Percentiles rank a stretch among this genome's conserved stretches.
Conservation (phyloP, 2,113 vertebrate species). For the Capricornis sumatraensis region DNA sequence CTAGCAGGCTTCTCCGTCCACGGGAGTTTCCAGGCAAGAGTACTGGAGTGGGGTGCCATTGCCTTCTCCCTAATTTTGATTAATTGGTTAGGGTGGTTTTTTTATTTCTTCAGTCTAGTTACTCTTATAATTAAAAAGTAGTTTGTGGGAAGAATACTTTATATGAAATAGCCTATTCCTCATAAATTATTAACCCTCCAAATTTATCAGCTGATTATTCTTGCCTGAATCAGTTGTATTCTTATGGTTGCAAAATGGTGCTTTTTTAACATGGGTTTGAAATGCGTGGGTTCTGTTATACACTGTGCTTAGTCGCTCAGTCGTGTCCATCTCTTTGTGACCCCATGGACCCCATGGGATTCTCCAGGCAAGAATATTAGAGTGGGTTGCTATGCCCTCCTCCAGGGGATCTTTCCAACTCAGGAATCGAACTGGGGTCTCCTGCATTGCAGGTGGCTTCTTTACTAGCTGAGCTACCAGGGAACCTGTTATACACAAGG, state of each 20-base stretch:
- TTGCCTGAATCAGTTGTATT: slow-evolving; percentile 28
- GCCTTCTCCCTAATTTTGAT: background rate
- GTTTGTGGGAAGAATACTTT: background rate
- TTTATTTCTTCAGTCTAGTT: slow-evolving; percentile 11
- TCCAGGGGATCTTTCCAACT: background rate
- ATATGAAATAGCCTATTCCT: background rate
- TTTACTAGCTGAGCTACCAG: background rate
- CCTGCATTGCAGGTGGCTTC: background rate
- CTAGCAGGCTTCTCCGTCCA: no score
- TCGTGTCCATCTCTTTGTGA: background rate
- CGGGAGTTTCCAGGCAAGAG: no score
- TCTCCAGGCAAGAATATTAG: background rate
- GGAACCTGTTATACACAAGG: background rate
- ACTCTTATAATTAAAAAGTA: slow-evolving; percentile 2
- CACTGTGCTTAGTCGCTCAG: background rate
- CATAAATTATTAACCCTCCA: background rate
- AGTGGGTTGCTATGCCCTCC: background rate
- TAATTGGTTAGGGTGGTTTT: background rate
- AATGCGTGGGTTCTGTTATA: background rate
- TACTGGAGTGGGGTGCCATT: no score
- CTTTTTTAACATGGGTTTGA: background rate
- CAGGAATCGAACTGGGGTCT: background rate
- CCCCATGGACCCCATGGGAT: background rate
- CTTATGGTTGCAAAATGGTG: background rate
- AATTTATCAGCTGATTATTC: slow-evolving; percentile 19